Conservation (phyloP, 2,113 vertebrate genomes). For the Callocephalon fimbriatum region DNA sequence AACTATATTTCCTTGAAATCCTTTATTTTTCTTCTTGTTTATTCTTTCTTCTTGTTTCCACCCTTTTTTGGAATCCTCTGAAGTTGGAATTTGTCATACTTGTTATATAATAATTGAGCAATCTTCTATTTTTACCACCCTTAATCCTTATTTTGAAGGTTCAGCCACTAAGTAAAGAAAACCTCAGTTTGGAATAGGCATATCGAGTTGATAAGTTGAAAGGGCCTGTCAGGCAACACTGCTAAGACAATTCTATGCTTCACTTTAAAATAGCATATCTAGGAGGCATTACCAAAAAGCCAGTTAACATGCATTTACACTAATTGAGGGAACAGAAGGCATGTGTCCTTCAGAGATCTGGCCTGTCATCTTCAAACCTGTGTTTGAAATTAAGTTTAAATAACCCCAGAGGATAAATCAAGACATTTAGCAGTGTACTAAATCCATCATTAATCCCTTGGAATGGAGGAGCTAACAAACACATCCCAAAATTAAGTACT, state of each 20-base stretch:
- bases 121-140: slow-evolving; percentile 15
- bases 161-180: background rate
- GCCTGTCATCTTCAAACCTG: background rate
- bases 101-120: slow-evolving; percentile 5
- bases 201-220: background rate
- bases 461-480: background rate
- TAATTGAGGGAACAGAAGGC: background rate
- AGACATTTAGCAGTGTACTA: background rate
- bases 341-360: background rate
- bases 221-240: background rate
- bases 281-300: background rate
- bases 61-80: background rate
- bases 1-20: background rate
- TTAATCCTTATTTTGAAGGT: slow-evolving; percentile 23
- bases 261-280: background rate
- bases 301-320: background rate
- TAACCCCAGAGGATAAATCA: background rate
- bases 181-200: background rate
- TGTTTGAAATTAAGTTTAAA: background rate
- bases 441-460: background rate
- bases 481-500: background rate
- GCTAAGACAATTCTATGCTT: background rate
- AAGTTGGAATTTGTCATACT: background rate
- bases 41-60: background rate
- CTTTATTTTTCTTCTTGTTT: background rate